These are phyloP conservation scores for Drosophila parvula DNA, from an alignment of 1,140 invertebrate species.

Conservation along the genomic window DNA sequence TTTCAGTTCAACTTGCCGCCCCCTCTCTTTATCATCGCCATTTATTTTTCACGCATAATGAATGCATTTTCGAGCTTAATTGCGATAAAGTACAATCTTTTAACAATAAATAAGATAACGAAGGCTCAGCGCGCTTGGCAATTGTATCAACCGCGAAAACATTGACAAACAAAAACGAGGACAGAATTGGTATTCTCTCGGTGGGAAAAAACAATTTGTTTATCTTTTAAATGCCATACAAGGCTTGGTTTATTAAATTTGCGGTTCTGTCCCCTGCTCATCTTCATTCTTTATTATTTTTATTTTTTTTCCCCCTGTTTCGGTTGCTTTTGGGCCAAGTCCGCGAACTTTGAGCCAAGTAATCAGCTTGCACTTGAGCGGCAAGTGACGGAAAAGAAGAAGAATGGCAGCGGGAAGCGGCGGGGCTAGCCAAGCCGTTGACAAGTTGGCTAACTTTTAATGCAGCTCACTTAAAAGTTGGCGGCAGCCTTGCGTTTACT, in stretches of 20 bases:
- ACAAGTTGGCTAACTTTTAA: slow-evolving; percentile 80
- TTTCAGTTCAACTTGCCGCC: slow-evolving; percentile 2
- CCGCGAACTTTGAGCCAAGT: slow-evolving; percentile 56
- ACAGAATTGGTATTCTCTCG: slow-evolving; percentile 3
- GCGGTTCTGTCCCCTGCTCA: slow-evolving; percentile 2
- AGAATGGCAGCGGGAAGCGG: not conserved
- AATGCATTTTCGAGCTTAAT: slow-evolving; percentile 66
- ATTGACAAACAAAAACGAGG: slow-evolving; percentile 24
- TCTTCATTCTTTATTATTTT: not conserved
- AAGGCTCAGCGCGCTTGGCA: slow-evolving; percentile 18
- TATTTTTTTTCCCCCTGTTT: slow-evolving; percentile 16
- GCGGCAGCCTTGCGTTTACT: slow-evolving; percentile 42
- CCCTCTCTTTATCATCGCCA: slow-evolving; percentile 19
- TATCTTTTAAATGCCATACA: slow-evolving; percentile 42
- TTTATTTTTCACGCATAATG: slow-evolving; percentile 66
- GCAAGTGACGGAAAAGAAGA: slow-evolving; percentile 10
- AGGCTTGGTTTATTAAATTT: slow-evolving; percentile 59
- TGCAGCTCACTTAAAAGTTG: slow-evolving; percentile 78
- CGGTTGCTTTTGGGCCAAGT: slow-evolving; percentile 30
- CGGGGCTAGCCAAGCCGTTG: slow-evolving; percentile 55
- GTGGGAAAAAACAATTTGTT: slow-evolving; percentile 43
- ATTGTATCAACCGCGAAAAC: slow-evolving; percentile 30
- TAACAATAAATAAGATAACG: slow-evolving; percentile 62
- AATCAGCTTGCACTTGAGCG: slow-evolving; percentile 58
- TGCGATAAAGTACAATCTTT: slow-evolving; percentile 64